These are phyloP conservation scores for Phyllostomus discolor DNA, from an alignment of 2,113 vertebrate genomes.

Conservation along the genomic window DNA sequence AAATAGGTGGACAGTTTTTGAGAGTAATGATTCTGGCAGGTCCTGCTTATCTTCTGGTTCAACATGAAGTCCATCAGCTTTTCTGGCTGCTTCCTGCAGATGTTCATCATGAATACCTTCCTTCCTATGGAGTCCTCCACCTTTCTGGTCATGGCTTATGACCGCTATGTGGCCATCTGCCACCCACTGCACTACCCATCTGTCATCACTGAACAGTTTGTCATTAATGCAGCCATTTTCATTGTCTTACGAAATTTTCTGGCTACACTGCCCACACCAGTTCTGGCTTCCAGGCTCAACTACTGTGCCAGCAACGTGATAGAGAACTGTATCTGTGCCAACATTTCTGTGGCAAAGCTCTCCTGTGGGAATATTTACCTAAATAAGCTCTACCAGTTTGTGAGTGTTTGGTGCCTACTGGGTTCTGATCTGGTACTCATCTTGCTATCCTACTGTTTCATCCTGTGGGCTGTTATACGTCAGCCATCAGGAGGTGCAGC, in stretches of 20 bases:
- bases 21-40: constrained; percentile 45
- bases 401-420: constrained; percentile 59
- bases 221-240: constrained; percentile 39
- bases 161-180: constrained; percentile 62
- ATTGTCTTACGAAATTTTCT: constrained; percentile 52
- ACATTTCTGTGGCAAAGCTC: constrained; percentile 56
- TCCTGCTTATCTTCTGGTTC: constrained; percentile 70
- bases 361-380: constrained; percentile 46
- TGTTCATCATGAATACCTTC: constrained; percentile 71
- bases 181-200: constrained; percentile 48
- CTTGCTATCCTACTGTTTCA: constrained; percentile 60
- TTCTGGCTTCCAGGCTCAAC: constrained; percentile 53
- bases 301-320: constrained; percentile 64
- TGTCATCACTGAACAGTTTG: constrained; percentile 53
- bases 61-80: constrained; percentile 62
- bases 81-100: constrained; percentile 63
- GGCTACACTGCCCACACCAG: constrained; percentile 47
- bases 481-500: constrained; percentile 18
- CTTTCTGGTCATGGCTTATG: constrained; percentile 65
- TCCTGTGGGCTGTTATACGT: constrained; percentile 34
- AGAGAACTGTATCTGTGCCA: constrained; percentile 66
- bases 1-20: background rate
- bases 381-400: constrained; percentile 61
- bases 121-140: constrained; percentile 62
- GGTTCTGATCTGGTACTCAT: constrained; percentile 63